Percentiles rank a stretch among this genome's conserved stretches.
Evolutionary conservation across 1,140 invertebrate species (phyloP).

Genomic region (Mamestra configurata): DNA sequence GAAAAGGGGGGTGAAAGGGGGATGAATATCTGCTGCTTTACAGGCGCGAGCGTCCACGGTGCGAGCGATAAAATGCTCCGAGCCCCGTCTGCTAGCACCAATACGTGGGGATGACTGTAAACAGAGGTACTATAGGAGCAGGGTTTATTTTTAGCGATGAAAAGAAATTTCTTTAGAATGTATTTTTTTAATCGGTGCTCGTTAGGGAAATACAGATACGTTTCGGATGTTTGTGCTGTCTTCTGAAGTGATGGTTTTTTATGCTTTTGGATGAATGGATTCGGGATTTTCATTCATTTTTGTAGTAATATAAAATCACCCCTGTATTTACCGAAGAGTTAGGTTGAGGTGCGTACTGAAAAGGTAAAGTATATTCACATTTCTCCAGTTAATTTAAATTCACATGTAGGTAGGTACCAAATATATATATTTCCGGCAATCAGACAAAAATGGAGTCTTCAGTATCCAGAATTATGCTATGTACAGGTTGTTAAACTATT

Average conservation of each 20-base stretch:
- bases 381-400: no score
- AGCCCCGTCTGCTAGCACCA: constrained; percentile 9
- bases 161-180: neutral
- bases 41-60: constrained; percentile 57
- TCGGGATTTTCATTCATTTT: no score
- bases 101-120: constrained; percentile 25
- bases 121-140: neutral
- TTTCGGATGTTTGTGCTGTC: neutral
- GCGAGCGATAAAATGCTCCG: constrained; percentile 53
- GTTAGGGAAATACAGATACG: neutral
- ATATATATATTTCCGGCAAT: no score
- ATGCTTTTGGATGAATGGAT: neutral
- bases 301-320: no score
- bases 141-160: neutral
- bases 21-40: constrained; percentile 57
- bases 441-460: no score
- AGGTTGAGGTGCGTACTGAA: no score
- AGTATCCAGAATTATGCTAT: no score
- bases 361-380: no score
- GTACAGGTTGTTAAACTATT: no score
- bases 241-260: neutral
- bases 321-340: no score
- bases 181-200: neutral
- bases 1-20: constrained; percentile 26
- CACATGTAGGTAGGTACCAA: no score